Conservation (phyloP, 2,888 invertebrate genomes). For the Hylaea fasciaria region DNA sequence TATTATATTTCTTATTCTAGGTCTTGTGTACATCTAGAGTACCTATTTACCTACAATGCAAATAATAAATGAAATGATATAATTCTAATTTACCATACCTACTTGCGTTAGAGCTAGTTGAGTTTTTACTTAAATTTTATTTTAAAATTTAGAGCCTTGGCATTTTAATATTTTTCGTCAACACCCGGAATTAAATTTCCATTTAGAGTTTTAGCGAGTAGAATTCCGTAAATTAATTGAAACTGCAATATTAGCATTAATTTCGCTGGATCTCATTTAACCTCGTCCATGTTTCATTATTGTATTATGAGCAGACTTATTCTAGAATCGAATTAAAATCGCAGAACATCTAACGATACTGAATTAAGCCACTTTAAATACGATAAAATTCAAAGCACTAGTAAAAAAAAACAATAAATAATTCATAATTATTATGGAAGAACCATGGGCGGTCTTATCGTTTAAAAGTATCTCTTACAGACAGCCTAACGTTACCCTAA, state of each 20-base stretch:
- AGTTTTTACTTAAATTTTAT: neutral
- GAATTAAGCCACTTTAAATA: neutral
- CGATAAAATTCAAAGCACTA: neutral
- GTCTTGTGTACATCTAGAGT: too few species aligned
- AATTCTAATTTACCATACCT: too few species aligned
- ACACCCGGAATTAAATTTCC: conserved; percentile 31
- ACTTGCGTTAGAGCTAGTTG: neutral
- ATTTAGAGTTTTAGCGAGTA: conserved; percentile 49
- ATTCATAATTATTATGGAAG: too few species aligned
- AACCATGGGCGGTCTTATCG: too few species aligned
- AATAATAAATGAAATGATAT: too few species aligned
- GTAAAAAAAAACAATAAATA: too few species aligned
- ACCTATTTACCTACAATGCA: too few species aligned
- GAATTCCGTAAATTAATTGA: conserved; percentile 44
- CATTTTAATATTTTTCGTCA: neutral
- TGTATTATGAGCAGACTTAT: conserved; percentile 47
- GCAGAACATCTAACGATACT: neutral
- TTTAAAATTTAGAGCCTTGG: neutral
- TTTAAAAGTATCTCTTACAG: too few species aligned
- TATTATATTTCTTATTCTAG: too few species aligned
- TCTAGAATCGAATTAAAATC: conserved; percentile 25
- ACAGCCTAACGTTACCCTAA: too few species aligned
- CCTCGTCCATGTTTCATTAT: conserved; percentile 46
- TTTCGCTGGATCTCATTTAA: conserved; percentile 46
- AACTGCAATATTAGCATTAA: conserved; percentile 48